These are phyloP conservation scores for Hydriomena furcata DNA, from an alignment of 2,888 invertebrate species.

Conservation along the genomic window DNA sequence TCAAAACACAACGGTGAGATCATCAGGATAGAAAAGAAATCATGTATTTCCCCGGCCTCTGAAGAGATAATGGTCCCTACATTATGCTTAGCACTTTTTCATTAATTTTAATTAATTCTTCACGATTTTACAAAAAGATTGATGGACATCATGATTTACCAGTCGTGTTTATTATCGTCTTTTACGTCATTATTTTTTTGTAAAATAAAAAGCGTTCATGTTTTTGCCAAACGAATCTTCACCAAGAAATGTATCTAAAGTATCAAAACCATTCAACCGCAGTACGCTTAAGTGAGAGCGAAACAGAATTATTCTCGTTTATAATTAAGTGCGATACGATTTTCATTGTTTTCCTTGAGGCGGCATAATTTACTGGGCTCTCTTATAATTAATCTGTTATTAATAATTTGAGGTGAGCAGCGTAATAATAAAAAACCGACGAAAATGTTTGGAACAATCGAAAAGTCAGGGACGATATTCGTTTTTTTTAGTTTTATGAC, in stretches of 20 bases:
- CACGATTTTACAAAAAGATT: no score
- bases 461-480: no score
- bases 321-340: slow-evolving; percentile 61
- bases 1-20: slow-evolving; percentile 14
- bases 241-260: slow-evolving; percentile 14
- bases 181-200: no score
- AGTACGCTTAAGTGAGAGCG: slow-evolving; percentile 18
- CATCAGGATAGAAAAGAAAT: slow-evolving; percentile 28
- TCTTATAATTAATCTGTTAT: slow-evolving; percentile 26
- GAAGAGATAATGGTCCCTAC: slow-evolving; percentile 6
- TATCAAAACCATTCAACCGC: slow-evolving; percentile 31
- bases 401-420: slow-evolving; percentile 10
- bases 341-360: slow-evolving; percentile 46
- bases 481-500: no score
- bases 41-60: slow-evolving; percentile 19
- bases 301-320: slow-evolving; percentile 37
- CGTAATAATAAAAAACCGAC: no score
- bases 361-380: slow-evolving; percentile 28
- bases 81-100: slow-evolving; percentile 1
- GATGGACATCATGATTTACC: no score
- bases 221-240: not conserved
- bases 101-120: no score
- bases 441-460: no score
- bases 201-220: not conserved
- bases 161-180: no score